A percentile compares a stretch with the other conserved stretches of the same genome.
Evolutionary conservation across 2,113 vertebrate species (phyloP).

Genomic region (Ictalurus furcatus): DNA sequence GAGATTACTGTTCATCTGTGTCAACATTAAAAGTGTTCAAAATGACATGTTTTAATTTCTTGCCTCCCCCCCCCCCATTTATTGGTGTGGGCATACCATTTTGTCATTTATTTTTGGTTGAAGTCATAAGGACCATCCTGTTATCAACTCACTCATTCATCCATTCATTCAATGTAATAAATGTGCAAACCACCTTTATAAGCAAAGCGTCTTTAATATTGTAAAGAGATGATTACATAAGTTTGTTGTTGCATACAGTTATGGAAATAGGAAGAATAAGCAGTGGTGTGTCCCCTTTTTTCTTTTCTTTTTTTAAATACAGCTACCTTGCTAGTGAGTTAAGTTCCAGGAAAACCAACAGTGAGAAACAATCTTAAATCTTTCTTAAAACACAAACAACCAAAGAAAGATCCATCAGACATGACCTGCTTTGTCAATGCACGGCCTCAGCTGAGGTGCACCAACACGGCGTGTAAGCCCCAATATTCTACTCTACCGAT

Average conservation of each 20-base stretch:
- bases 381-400: conserved; percentile 10
- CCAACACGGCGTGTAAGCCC: background rate
- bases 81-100: background rate
- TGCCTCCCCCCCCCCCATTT: background rate
- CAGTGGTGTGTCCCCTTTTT: background rate
- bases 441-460: background rate
- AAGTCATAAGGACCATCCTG: conserved; percentile 1
- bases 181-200: conserved; percentile 34
- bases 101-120: conserved; percentile 19
- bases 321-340: background rate
- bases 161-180: conserved; percentile 38
- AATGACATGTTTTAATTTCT: conserved; percentile 44
- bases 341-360: conserved; percentile 30
- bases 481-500: conserved; percentile 14
- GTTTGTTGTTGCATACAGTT: conserved; percentile 26
- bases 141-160: conserved; percentile 15
- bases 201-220: conserved; percentile 53
- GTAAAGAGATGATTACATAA: conserved; percentile 48
- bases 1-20: conserved; percentile 67
- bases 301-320: background rate
- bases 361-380: conserved; percentile 17
- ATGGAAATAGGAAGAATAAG: conserved; percentile 10
- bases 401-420: background rate
- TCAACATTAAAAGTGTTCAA: conserved; percentile 74
- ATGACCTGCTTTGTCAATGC: background rate